Base-by-base conservation (phyloP, 2,113 vertebrate genomes). In the Tylochromis polylepis region DNA sequence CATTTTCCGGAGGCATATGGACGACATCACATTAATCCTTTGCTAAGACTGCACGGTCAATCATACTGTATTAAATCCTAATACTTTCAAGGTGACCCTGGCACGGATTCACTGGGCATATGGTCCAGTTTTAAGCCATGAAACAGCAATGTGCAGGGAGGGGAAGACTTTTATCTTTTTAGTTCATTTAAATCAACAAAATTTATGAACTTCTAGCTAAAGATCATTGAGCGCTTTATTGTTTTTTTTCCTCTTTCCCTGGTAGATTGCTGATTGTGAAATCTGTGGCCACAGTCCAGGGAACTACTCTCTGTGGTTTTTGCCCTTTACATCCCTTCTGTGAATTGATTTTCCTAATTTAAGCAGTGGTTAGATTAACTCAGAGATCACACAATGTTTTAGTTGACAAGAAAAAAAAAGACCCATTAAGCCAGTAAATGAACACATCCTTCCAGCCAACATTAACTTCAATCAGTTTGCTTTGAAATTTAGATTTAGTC, bases 1-100 rank as follows among this genome's bases (percentile, higher is more conserved):
- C 79, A 36, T 92, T 95, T 92, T 84, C 83, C 14, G 53, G 53
- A 81, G 92, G 83, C 84, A 91, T 89, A 88, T 34, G 79, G 90
- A 89, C 91, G 85, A 89, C 92, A 88, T 89, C 85, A 65, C 84
- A 79, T 59, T 95, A 96, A 96, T 95, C 94, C 93, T 87, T 77
- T 14, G 83, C 91, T 94, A 92, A 94, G 94, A 94, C 91, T 85
- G 79, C 82, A 56, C 41, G 81, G 91, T 94, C 91, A 89, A 93
- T 94, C 93, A 94, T 89, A 77, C 46, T 77, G 72, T 77, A 91
- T 94, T 93, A 91, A 93, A 95, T 92, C 90, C 92, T 94, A 91
- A 94, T 94, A 83, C 90, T 90, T 91, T 90, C 90, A 96, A 96
- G 95, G 94, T 96, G 92, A 96, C 95, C 91, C 6, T 14, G 43